Evolutionary conservation across 2,888 invertebrate species (phyloP).

Genomic region (Napeogenes inachia): DNA sequence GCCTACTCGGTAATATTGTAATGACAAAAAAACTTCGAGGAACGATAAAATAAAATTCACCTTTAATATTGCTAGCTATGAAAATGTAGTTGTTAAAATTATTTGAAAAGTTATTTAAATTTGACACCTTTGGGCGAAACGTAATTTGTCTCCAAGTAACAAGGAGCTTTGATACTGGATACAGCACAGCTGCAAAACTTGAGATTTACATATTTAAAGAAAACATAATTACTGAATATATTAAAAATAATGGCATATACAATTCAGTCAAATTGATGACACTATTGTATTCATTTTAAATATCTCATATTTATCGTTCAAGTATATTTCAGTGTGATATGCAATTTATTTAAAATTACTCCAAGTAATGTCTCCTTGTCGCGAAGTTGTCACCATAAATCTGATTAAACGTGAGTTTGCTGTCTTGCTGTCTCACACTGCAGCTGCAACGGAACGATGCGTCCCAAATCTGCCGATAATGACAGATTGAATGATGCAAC

Average conservation of each 20-base stretch:
- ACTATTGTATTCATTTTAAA: background rate
- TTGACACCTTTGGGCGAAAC: conserved; percentile 39
- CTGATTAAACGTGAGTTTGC: conserved; percentile 25
- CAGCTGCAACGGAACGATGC: conserved; percentile 59
- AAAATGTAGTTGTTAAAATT: conserved; percentile 15
- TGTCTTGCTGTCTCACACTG: conserved; percentile 24
- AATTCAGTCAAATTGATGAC: background rate
- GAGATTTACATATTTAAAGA: too few relatives aligned
- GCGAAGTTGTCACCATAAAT: conserved; percentile 27
- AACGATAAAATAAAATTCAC: background rate
- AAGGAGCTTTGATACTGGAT: background rate
- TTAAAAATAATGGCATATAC: background rate
- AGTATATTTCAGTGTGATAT: conserved; percentile 14
- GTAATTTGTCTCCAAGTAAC: background rate
- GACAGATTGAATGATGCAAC: conserved; percentile 63
- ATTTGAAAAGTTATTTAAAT: conserved; percentile 42
- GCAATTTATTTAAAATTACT: conserved; percentile 24
- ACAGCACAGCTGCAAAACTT: too few relatives aligned
- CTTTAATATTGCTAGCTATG: background rate
- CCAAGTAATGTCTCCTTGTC: conserved; percentile 21
- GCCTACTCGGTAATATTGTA: conserved; percentile 5
- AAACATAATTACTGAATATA: background rate
- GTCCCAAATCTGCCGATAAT: conserved; percentile 63
- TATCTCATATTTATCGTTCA: background rate
- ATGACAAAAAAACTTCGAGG: background rate